Evolutionary conservation across 2,113 vertebrate genomes (phyloP), one percentile per base, ranked within the genome.

Genomic region (Coreoperca whiteheadi): DNA sequence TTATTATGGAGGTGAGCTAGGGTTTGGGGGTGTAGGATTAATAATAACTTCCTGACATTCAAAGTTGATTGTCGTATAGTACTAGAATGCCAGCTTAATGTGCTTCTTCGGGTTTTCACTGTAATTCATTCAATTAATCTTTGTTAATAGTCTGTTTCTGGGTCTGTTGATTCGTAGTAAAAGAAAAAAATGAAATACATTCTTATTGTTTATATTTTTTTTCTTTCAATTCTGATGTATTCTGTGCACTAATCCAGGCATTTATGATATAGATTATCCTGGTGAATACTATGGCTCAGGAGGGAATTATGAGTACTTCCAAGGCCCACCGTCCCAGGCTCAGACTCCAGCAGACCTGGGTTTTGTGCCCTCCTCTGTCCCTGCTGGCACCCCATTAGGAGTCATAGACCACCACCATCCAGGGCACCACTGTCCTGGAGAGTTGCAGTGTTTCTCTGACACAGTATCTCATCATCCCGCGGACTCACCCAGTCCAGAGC

Each of bases 261-360:
- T 84, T 60, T 54, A 7, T 48, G 41, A 84, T 79, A 1, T 93
- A 99, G 98, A 99, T 94, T 99, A 99, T 91, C 97, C 97, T 85
- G 96, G 96, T 74, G 98, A 99, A 88, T 99, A 98, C 93, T 99
- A 99, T 20, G 96, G 96, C 57, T 95, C 97, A 20, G 98, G 97
- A 71, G 96, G 97, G 93, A 99, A 98, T 90, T 99, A 98, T 8
- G 98, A 99, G 92, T 99, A 98, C 94, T 99, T 96, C 92, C 98
- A 98, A 95, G 97, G 97, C 53, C 97, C 97, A 10, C 98, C 98
- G 0, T 97, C 97, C 14, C 98, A 98, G 92, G 97, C 97, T 3
- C 98, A 99, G 94, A 99, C 97, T 0, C 98, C 98, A 0, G 96
- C 97, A 88, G 98, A 99, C 88, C 94, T 99, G 88, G 97, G 97